Evolutionary conservation across 2,797 vertebrate genomes (phyloP).

Genomic region (Varecia variegata): DNA sequence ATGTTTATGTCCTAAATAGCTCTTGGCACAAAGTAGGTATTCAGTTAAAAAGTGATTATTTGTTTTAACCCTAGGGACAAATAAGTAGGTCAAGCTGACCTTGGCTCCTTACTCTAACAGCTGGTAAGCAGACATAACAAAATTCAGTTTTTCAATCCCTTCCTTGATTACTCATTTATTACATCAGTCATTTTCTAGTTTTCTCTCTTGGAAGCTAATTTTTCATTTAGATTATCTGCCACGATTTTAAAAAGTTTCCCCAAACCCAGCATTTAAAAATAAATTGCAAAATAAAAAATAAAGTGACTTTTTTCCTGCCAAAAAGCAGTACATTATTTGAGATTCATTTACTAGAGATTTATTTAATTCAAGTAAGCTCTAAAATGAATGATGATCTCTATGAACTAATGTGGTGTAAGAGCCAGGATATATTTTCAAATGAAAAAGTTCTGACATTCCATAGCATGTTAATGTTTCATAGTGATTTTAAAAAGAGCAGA

Average conservation of each 20-base stretch:
- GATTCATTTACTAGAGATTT: background rate
- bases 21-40: slow-evolving; percentile 51
- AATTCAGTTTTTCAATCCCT: background rate
- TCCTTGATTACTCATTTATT: slow-evolving; percentile 39
- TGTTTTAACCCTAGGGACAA: slow-evolving; percentile 19
- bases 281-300: background rate
- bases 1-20: slow-evolving; percentile 14
- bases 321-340: background rate
- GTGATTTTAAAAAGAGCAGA: background rate
- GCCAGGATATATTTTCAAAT: background rate
- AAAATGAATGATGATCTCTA: background rate
- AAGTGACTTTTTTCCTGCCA: background rate
- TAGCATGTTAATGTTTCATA: slow-evolving; percentile 7
- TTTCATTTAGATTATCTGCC: background rate
- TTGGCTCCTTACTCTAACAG: slow-evolving; percentile 10
- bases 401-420: background rate
- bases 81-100: slow-evolving; percentile 52
- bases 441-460: background rate
- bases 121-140: slow-evolving; percentile 53
- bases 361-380: slow-evolving; percentile 32
- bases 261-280: background rate
- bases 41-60: slow-evolving; percentile 47
- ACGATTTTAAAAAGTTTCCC: background rate
- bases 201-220: background rate
- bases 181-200: slow-evolving; percentile 37